Percentiles rank a stretch among this genome's conserved stretches.
Evolutionary conservation across 2,888 invertebrate genomes (phyloP).

Genomic region (Polia nebulosa): DNA sequence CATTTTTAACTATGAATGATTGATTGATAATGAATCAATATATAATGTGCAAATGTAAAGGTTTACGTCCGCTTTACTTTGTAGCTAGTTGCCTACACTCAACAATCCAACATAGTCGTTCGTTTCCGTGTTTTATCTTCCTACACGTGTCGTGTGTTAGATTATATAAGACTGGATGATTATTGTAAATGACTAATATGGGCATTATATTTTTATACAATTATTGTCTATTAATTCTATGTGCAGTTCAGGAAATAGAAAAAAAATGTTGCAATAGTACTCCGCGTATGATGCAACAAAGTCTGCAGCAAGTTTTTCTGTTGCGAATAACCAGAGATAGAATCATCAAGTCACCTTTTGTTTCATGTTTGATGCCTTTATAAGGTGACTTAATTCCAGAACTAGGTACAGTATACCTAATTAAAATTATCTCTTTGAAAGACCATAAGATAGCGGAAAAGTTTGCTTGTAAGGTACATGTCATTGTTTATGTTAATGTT

Average conservation of each 20-base stretch:
- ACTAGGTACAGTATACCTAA: neutral
- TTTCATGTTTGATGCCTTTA: slow-evolving; percentile 15
- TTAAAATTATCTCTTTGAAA: slow-evolving; percentile 4
- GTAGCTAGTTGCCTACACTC: slow-evolving; percentile 39
- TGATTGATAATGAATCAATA: slow-evolving; percentile 40
- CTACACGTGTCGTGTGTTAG: slow-evolving; percentile 65
- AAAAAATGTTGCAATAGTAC: slow-evolving; percentile 46
- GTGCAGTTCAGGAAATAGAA: slow-evolving; percentile 47
- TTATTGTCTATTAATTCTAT: slow-evolving; percentile 47
- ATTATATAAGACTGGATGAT: slow-evolving; percentile 63
- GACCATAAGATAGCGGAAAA: slow-evolving; percentile 40
- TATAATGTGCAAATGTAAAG: slow-evolving; percentile 37
- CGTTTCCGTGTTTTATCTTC: slow-evolving; percentile 64
- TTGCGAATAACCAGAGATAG: slow-evolving; percentile 23
- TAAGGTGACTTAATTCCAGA: slow-evolving; percentile 1
- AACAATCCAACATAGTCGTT: slow-evolving; percentile 56
- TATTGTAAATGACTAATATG: slow-evolving; percentile 62
- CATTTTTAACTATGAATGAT: slow-evolving; percentile 44
- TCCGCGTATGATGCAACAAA: slow-evolving; percentile 40
- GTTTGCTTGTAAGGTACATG: slow-evolving; percentile 31
- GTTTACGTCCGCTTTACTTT: slow-evolving; percentile 57
- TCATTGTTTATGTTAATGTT: slow-evolving; percentile 51
- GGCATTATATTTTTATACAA: slow-evolving; percentile 37
- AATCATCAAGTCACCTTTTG: slow-evolving; percentile 14
- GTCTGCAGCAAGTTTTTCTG: slow-evolving; percentile 16